Evolutionary conservation across 1,140 invertebrate species (phyloP).

Genomic region (Anastrepha ludens): DNA sequence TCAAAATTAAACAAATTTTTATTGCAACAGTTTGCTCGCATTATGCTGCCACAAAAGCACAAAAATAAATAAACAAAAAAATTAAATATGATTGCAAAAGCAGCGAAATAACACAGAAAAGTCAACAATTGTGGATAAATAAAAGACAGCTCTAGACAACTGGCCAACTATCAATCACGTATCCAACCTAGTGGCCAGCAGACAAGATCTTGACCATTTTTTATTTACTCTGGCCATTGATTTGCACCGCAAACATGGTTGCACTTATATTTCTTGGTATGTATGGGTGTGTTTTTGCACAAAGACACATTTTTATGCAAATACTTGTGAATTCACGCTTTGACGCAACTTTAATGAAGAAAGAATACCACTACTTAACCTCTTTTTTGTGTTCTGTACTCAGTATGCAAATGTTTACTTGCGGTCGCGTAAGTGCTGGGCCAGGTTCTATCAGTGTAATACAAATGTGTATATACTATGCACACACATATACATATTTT

Average conservation of each 20-base stretch:
- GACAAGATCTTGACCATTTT: not conserved
- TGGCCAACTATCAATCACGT: not conserved
- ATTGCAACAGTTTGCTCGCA: not conserved
- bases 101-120: not conserved
- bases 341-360: not conserved
- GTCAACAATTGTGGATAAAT: not conserved
- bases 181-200: not conserved
- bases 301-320: constrained; percentile 23
- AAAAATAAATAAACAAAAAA: constrained; percentile 15
- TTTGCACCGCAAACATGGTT: not conserved
- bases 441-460: not conserved
- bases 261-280: not conserved
- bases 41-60: not conserved
- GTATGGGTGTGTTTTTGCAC: not conserved
- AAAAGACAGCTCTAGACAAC: not conserved
- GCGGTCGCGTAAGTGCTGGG: not conserved
- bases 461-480: not conserved
- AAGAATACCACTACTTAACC: constrained; percentile 51
- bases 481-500: not conserved
- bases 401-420: not conserved
- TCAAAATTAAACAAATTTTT: not conserved
- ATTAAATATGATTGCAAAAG: not conserved
- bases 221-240: constrained; percentile 27
- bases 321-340: constrained; percentile 9
- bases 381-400: not conserved